Evolutionary conservation across 2,797 vertebrate species (phyloP).

Genomic region (Micrastur ruficollis): DNA sequence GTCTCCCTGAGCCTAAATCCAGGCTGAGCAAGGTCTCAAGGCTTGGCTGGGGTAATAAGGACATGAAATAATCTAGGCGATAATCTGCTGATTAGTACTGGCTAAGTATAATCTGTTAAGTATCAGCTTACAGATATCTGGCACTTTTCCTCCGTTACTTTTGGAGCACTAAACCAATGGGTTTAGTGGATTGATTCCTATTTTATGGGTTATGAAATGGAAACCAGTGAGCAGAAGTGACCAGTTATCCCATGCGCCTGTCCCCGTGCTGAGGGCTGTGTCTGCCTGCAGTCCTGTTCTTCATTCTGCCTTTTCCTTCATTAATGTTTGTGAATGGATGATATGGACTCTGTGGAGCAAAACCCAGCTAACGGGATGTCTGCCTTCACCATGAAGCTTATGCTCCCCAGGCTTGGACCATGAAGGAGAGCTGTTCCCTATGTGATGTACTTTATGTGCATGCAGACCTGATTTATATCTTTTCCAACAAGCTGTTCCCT

Average conservation of each 20-base stretch:
- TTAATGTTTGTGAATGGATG: background rate
- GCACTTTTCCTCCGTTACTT: background rate
- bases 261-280: background rate
- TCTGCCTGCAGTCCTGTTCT: background rate
- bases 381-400: background rate
- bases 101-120: background rate
- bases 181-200: background rate
- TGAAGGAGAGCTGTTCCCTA: background rate
- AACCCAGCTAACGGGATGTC: background rate
- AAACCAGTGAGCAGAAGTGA: background rate
- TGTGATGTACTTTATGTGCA: conserved; percentile 18
- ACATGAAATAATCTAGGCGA: background rate
- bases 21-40: background rate
- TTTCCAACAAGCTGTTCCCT: conserved; percentile 50
- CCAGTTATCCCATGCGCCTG: background rate
- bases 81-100: conserved; percentile 23
- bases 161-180: background rate
- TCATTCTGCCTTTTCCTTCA: background rate
- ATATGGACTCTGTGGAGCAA: background rate
- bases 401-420: background rate
- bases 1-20: background rate
- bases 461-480: conserved; percentile 61
- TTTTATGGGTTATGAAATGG: background rate
- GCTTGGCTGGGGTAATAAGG: background rate
- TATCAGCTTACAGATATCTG: background rate